Evolutionary conservation across 2,113 vertebrate species (phyloP), one percentile per base, ranked within the genome.

Genomic region (Gracilinanus agilis): DNA sequence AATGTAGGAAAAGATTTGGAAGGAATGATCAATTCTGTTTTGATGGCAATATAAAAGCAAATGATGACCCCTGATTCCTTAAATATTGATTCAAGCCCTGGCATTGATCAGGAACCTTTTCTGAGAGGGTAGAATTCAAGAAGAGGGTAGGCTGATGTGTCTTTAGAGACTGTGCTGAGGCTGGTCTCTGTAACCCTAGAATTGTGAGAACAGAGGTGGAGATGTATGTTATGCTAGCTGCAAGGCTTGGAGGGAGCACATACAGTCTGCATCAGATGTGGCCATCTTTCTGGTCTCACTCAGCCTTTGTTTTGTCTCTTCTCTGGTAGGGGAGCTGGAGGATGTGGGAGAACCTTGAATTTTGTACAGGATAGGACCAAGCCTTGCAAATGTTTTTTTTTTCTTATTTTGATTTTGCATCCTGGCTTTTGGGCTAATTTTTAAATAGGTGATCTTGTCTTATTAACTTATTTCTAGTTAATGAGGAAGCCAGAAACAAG

Each of bases 381-480:
- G n/a, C 83, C 95, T 27, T 95, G 89, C 67, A 44, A 94, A 34
- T 53, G 83, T 96, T 58, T 96, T 98, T 49, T n/a, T 49, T 2
- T 96, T 96, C 58, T 94, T 97, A 90, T 53, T 88, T 83, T 90
- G 54, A 92, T 90, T 97, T 95, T 96, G 21, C 21, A 91, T 54
- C 49, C 9, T 93, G 93, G 94, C 88, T 24, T 89, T 88, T n/a
- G 44, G 9, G 16, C 0, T 58, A 90, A 89, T 67, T 90, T 53
- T 94, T 88, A 61, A 94, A 89, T 58, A 92, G 96, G 24, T 58
- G 40, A 49, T 95, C 55, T 44, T 40, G 94, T 94, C 29, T 44
- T 27, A 67, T 34, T 56, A 92, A 19, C 11, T 90, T 94, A 96
- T 96, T 97, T 97, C 94, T n/a, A 95, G 91, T 94, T 97, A 95